phyloP scores from a whole-genome alignment of 2,797 vertebrate genomes.

The Picus viridis region DNA sequence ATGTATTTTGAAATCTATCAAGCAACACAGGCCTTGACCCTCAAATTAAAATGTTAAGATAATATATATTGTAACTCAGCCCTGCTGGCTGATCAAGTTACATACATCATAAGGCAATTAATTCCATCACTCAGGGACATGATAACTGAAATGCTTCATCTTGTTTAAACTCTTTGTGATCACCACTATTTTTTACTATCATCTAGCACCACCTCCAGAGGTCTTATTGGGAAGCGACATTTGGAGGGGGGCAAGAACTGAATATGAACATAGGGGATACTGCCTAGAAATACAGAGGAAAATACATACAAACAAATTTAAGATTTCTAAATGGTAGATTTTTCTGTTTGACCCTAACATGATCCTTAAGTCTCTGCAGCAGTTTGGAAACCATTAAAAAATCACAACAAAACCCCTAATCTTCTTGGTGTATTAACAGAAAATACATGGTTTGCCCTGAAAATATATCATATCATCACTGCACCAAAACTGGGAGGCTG shows the following conservation, averaged over 20 bases:
- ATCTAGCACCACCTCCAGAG: neutral
- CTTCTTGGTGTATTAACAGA: neutral
- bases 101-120: neutral
- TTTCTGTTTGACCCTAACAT: neutral
- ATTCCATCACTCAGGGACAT: neutral
- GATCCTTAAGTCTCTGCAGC: neutral
- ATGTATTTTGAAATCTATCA: neutral
- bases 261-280: neutral
- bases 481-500: neutral
- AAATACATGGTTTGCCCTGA: neutral
- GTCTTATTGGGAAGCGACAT: neutral
- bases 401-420: accelerated
- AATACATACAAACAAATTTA: neutral
- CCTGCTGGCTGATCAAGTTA: neutral
- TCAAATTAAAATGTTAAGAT: neutral
- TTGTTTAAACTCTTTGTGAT: neutral
- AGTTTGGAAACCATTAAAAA: neutral
- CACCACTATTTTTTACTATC: neutral
- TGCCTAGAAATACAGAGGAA: neutral
- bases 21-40: neutral
- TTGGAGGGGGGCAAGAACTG: neutral
- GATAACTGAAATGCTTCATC: neutral
- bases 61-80: neutral
- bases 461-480: neutral
- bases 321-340: neutral